A percentile compares a stretch with the other conserved stretches of the same genome.
phyloP scores from a whole-genome alignment of 35 echinoderm and acorn worm species.

The Ophioderma brevispina region DNA sequence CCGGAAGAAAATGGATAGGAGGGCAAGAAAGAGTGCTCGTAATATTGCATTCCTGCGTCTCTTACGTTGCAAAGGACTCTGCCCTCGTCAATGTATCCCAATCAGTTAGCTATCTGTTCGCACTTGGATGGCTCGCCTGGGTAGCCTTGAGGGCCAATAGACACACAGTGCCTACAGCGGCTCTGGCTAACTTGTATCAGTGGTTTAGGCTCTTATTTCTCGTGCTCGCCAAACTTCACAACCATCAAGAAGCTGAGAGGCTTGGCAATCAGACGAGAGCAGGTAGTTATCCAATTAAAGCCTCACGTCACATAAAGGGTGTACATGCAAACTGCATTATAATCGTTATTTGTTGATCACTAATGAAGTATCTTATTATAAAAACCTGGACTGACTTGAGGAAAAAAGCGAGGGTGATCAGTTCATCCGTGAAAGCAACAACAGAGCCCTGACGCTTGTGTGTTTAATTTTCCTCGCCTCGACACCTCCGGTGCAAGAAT shows the following conservation, averaged over 20 bases:
- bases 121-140: background rate
- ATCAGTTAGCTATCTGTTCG: background rate
- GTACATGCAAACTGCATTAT: background rate
- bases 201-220: constrained; percentile 1
- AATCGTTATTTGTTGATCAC: background rate
- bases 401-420: background rate
- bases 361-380: constrained; percentile 12
- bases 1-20: background rate
- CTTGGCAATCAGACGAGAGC: background rate
- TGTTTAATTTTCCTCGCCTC: constrained; percentile 10
- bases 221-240: background rate
- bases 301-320: background rate
- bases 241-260: background rate
- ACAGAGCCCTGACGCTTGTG: background rate
- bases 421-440: constrained; percentile 1
- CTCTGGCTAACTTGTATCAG: background rate
- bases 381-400: background rate
- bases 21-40: background rate
- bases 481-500: constrained; percentile 2
- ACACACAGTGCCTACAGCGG: background rate
- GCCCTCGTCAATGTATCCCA: background rate
- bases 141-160: background rate
- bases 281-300: constrained; percentile 7
- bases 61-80: background rate
- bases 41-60: background rate